phyloP scores from a whole-genome alignment of 2,888 invertebrate species.

The Drosophila niveifrons region DNA sequence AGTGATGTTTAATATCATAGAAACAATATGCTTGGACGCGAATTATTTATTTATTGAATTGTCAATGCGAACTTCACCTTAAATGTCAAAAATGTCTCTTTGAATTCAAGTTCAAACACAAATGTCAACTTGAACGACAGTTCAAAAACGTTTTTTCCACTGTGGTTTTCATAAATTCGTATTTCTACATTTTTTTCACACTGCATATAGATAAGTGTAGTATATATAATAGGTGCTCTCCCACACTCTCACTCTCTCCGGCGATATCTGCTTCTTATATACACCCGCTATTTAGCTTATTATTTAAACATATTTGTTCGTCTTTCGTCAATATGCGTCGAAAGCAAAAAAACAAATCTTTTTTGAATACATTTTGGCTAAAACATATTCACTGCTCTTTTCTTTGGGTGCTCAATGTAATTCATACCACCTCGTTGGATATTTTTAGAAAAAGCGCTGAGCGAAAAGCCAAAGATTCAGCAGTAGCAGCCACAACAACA shows the following conservation, averaged over 20 bases:
- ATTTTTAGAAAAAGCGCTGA: conserved; percentile 68
- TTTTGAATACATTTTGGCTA: conserved; percentile 53
- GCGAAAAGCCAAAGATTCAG: conserved; percentile 29
- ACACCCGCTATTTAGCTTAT: conserved; percentile 59
- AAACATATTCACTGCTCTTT: conserved; percentile 61
- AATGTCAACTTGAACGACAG: conserved; percentile 40
- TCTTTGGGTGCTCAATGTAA: conserved; percentile 66
- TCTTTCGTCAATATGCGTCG: conserved; percentile 69
- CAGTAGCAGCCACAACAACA: conserved; percentile 22
- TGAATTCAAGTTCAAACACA: conserved; percentile 76
- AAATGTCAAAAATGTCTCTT: conserved; percentile 50
- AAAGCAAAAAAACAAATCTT: conserved; percentile 52
- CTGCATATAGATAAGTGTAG: conserved; percentile 16
- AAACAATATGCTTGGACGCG: neutral
- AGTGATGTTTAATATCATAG: neutral
- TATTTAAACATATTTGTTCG: conserved; percentile 76
- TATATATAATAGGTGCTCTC: conserved; percentile 13
- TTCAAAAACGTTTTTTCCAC: conserved; percentile 40
- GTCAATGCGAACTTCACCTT: conserved; percentile 46
- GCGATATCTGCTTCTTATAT: conserved; percentile 52
- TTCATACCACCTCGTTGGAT: conserved; percentile 70
- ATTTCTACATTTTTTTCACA: conserved; percentile 15
- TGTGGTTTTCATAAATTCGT: conserved; percentile 31
- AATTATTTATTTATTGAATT: neutral
- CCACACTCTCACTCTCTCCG: conserved; percentile 10